Conservation (phyloP, 2,113 vertebrate genomes). For the Pygathrix nemaeus region DNA sequence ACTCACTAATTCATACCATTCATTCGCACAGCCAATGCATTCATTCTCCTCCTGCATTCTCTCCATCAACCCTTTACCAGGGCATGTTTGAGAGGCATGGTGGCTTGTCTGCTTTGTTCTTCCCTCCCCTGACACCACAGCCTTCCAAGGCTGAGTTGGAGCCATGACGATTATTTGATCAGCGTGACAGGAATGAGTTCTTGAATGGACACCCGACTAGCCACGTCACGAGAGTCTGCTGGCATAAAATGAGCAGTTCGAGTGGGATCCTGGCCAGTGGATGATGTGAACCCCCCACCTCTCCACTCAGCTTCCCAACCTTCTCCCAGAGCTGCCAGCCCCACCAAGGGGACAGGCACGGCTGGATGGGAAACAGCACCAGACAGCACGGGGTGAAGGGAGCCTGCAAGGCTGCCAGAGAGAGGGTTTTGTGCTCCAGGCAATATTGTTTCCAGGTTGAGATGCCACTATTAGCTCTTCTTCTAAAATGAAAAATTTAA, state of each 20-base stretch:
- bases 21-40: fast-evolving
- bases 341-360: not conserved
- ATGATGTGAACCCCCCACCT: not conserved
- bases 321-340: not conserved
- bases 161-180: not conserved
- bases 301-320: not conserved
- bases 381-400: fast-evolving
- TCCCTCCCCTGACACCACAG: not conserved
- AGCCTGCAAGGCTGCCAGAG: fast-evolving
- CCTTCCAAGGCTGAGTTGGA: not conserved
- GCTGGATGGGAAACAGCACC: fast-evolving
- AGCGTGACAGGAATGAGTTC: not conserved
- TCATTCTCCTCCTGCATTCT: not conserved
- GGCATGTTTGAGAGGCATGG: not conserved
- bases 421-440: not conserved
- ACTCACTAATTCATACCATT: not conserved
- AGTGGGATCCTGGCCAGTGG: not conserved
- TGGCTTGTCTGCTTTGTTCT: not conserved
- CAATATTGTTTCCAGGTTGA: not conserved
- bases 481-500: not conserved
- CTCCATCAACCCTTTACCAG: not conserved
- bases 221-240: not conserved
- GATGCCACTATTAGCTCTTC: not conserved
- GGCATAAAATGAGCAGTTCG: not conserved
- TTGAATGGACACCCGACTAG: not conserved